Percentiles rank a stretch among this genome's conserved stretches.
phyloP scores from a whole-genome alignment of 2,888 invertebrate genomes.

The Dioctria linearis region DNA sequence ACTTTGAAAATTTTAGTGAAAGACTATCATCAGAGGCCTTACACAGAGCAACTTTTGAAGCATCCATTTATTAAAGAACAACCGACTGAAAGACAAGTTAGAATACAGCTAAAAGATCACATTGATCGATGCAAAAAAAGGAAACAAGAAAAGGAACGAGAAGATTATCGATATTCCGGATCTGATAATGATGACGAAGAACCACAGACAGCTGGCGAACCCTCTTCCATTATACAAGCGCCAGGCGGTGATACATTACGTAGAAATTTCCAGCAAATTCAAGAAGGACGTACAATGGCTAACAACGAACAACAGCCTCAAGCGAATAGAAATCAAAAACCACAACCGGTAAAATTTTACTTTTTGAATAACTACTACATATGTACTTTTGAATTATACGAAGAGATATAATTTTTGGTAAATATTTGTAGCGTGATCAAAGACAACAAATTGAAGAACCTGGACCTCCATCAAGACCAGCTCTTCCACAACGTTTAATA shows the following conservation, averaged over 20 bases:
- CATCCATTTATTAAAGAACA: conserved; percentile 99
- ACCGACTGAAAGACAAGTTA: conserved; percentile 97
- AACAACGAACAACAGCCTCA: conserved; percentile 75
- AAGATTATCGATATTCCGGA: conserved; percentile 90
- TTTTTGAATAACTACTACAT: background rate
- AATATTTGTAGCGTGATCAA: conserved; percentile 64
- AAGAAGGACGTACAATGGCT: conserved; percentile 81
- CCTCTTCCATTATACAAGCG: conserved; percentile 91
- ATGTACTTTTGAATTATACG: background rate
- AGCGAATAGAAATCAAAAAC: conserved; percentile 74
- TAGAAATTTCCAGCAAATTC: conserved; percentile 98
- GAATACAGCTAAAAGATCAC: conserved; percentile 99
- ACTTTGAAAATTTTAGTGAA: conserved; percentile 77
- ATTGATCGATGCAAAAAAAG: conserved; percentile 98
- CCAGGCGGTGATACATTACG: conserved; percentile 95
- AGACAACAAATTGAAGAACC: conserved; percentile 79
- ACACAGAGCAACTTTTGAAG: conserved; percentile 97
- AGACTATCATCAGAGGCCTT: conserved; percentile 98
- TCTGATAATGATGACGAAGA: conserved; percentile 98
- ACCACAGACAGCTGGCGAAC: conserved; percentile 91
- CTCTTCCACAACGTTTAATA: conserved; percentile 91
- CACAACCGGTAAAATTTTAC: conserved; percentile 66
- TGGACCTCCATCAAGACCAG: conserved; percentile 89
- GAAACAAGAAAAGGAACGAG: conserved; percentile 89
- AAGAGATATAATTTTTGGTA: background rate